Percentiles rank a stretch among this genome's conserved stretches.
phyloP scores from a whole-genome alignment of 2,888 invertebrate species.

The Calliscelio sp. region DNA sequence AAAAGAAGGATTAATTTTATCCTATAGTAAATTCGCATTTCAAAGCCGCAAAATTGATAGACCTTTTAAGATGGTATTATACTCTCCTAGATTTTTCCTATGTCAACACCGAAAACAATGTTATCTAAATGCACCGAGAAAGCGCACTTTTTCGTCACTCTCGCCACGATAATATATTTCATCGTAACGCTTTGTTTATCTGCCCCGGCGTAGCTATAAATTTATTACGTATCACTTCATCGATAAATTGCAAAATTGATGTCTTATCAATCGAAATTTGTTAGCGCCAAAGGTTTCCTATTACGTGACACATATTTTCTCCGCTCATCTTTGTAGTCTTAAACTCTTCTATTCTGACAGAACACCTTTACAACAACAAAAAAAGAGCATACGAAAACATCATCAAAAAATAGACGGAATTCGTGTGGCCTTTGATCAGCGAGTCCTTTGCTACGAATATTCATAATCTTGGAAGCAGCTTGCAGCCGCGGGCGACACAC shows the following conservation, averaged over 20 bases:
- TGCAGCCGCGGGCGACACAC: constrained; percentile 25
- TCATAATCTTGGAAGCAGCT: constrained; percentile 24
- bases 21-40: too few species aligned
- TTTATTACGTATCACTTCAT: background rate
- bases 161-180: too few species aligned
- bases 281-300: background rate
- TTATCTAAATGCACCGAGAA: background rate
- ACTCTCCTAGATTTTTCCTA: too few species aligned
- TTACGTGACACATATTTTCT: too few species aligned
- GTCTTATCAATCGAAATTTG: constrained; percentile 22
- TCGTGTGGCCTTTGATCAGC: constrained; percentile 41
- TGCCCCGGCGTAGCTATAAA: background rate
- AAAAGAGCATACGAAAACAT: too few species aligned
- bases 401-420: too few species aligned
- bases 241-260: constrained; percentile 22
- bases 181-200: background rate
- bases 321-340: background rate
- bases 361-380: too few species aligned
- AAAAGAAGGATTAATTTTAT: background rate
- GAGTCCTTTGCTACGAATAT: constrained; percentile 48
- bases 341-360: background rate
- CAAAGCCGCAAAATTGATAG: too few species aligned
- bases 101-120: background rate
- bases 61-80: too few species aligned
- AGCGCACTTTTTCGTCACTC: background rate